Percentiles rank a stretch among this genome's conserved stretches.
These are phyloP conservation scores for Rhipidura dahli DNA, from an alignment of 2,113 vertebrate species.

Conservation along the genomic window DNA sequence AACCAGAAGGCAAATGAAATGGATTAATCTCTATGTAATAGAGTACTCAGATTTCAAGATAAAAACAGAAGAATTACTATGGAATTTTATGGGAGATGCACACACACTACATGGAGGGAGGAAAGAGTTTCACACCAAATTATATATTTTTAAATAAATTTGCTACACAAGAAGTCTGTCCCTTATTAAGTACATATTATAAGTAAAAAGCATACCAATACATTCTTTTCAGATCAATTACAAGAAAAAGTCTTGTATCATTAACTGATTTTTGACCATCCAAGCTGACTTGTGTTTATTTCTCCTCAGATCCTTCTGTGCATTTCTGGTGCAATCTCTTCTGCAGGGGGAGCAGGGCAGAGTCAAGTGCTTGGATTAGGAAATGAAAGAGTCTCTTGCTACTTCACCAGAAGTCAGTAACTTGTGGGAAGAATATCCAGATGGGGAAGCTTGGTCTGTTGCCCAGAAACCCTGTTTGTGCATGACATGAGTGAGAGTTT, in stretches of 20 bases:
- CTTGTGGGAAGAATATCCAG: neutral
- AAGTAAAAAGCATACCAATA: neutral
- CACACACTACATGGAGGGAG: neutral
- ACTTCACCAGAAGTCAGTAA: neutral
- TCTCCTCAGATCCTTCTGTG: neutral
- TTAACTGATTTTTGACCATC: neutral
- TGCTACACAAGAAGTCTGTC: neutral
- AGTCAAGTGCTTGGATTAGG: neutral
- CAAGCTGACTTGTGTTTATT: neutral
- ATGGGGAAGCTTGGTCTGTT: constrained; percentile 12
- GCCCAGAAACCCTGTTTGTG: constrained; percentile 3
- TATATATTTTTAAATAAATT: neutral
- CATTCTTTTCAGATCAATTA: neutral
- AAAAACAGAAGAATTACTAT: neutral
- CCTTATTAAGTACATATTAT: neutral
- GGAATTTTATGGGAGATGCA: neutral
- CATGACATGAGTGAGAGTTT: neutral
- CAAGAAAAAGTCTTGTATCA: neutral
- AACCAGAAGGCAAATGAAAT: neutral
- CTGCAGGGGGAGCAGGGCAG: fast-evolving
- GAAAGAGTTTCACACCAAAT: neutral
- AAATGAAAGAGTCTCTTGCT: neutral
- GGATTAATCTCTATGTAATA: neutral
- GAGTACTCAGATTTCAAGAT: constrained; percentile 22
- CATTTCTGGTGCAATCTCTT: neutral